These are phyloP conservation scores for Phorcus lineatus DNA, from an alignment of 2,888 invertebrate species.

Conservation along the genomic window DNA sequence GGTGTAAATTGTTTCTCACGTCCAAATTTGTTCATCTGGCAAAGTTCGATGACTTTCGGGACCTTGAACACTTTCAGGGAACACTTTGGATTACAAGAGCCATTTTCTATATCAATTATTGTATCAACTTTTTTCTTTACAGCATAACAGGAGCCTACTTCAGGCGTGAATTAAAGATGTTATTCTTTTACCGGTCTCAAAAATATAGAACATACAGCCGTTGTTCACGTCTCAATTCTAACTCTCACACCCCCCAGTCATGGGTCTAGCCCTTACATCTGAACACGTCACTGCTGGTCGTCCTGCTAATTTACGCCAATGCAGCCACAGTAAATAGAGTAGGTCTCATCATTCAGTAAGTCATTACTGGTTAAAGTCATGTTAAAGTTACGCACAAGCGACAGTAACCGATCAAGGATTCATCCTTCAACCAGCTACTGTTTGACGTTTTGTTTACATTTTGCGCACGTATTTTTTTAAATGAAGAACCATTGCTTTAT, in stretches of 20 bases:
- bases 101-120: conserved; percentile 70
- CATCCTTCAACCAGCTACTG: too few species aligned
- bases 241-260: conserved; percentile 55
- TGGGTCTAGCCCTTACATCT: conserved; percentile 42
- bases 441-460: too few species aligned
- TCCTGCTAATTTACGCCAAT: too few species aligned
- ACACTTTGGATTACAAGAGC: conserved; percentile 58
- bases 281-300: too few species aligned
- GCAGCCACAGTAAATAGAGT: too few species aligned
- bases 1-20: conserved; percentile 59
- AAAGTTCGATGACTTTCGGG: conserved; percentile 36
- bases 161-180: conserved; percentile 60
- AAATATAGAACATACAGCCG: conserved; percentile 41
- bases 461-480: too few species aligned
- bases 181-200: conserved; percentile 54
- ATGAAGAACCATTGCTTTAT: too few species aligned
- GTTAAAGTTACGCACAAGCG: too few species aligned
- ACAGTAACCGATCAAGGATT: too few species aligned
- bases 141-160: conserved; percentile 70
- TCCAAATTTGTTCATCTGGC: conserved; percentile 31
- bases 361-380: too few species aligned
- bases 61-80: conserved; percentile 45
- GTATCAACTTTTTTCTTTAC: conserved; percentile 70
- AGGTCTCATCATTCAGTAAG: too few species aligned
- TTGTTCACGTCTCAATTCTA: conserved; percentile 50